Evolutionary conservation across 2,797 vertebrate genomes (phyloP), one percentile per base, ranked within the genome.

Genomic region (Enteromius argenteus): DNA sequence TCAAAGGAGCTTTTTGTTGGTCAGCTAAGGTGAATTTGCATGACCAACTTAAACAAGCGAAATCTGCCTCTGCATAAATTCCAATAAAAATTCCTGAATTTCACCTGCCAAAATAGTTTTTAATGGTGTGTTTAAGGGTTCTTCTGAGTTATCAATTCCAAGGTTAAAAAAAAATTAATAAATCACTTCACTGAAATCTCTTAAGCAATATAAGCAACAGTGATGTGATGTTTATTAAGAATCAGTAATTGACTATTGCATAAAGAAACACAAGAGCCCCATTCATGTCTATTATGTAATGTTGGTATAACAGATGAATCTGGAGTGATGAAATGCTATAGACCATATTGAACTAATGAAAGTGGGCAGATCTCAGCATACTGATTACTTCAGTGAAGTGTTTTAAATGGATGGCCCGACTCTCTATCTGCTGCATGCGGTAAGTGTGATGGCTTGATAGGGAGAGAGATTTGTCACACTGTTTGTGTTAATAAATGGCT

Each of bases 391-490:
- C 27, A 49, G 7, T 30, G 37, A 37, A 77, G 69, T 37, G 30
- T 79, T 75, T 84, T 39, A 72, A 89, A 87, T 68, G 71, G 72
- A 86, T 79, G 73, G 82, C 37, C 60, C 14, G 32, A 64, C 79
- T 56, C 67, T 66, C 35, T 64, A 72, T 51, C 64, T 73, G 60
- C 27, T 77, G 79, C 15, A 60, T 69, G 23, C 44, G 80, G 30
- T 84, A 86, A 78, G 74, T 80, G 76, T 80, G 87, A 88, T 66
- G 71, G 80, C 60, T 85, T 80, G 83, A 85, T 87, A 77, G 80
- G 51, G 46, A 15, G 72, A 74, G 84, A 87, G 76, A 88, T 89
- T 83, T 79, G 86, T 88, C 81, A 88, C 81, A 64, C 79, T 68
- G 84, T 79, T 71, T 77, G 69, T 62, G 58, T 80, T 88, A 87